Conservation (phyloP, 2,113 vertebrate genomes). For the Rhynchomys soricoides region DNA sequence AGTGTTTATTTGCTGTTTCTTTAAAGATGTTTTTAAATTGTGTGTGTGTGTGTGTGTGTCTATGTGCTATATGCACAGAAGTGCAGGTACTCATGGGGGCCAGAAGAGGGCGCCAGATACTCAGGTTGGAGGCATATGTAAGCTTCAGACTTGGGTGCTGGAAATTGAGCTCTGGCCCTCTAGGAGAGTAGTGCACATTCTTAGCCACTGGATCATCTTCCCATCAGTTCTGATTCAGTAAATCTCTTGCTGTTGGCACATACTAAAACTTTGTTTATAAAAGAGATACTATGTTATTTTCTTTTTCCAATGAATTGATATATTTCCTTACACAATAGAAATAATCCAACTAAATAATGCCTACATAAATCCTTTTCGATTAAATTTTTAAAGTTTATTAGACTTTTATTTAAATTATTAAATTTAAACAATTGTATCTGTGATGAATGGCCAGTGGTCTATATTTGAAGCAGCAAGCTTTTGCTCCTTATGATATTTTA, state of each 20-base stretch:
- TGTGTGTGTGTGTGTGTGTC: background rate
- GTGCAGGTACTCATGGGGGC: background rate
- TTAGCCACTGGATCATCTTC: background rate
- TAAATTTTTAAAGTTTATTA: background rate
- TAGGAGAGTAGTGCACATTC: no score
- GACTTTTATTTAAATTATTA: background rate
- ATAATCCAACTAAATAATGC: conserved; percentile 3
- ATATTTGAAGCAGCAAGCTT: background rate
- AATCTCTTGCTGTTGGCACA: background rate
- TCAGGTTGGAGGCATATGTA: background rate
- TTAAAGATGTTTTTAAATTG: background rate
- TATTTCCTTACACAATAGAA: conserved; percentile 26
- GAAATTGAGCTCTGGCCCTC: background rate
- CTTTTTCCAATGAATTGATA: conserved; percentile 9
- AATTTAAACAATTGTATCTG: conserved; percentile 6
- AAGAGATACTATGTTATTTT: background rate
- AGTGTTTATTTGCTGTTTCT: background rate
- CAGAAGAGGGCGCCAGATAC: background rate
- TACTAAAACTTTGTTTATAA: background rate
- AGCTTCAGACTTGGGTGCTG: background rate
- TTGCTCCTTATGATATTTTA: background rate
- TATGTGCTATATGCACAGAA: background rate
- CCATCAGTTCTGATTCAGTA: conserved; percentile 38
- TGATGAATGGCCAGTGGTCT: background rate
- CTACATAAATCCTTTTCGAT: background rate